These are phyloP conservation scores for Picathartes gymnocephalus DNA, from an alignment of 2,113 vertebrate species.

Conservation along the genomic window DNA sequence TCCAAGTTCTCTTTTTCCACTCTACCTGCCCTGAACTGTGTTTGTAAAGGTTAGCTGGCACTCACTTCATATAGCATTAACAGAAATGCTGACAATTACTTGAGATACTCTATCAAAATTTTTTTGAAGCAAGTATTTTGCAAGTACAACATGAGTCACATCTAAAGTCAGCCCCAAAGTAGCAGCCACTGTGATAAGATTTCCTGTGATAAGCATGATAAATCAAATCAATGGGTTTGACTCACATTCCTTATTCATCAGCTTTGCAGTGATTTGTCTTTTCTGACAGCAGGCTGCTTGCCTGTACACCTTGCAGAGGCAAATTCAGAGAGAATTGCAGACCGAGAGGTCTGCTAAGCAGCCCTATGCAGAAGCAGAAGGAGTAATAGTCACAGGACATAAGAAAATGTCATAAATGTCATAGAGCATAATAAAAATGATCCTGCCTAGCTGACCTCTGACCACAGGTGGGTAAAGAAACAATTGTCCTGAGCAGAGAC, in stretches of 20 bases:
- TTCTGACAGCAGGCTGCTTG: background rate
- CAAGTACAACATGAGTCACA: slow-evolving; percentile 18
- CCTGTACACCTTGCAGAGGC: background rate
- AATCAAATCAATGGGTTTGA: background rate
- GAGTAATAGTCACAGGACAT: background rate
- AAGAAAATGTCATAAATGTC: background rate
- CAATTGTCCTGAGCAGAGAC: background rate
- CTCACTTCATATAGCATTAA: background rate
- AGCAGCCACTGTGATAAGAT: background rate
- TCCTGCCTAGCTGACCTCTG: background rate
- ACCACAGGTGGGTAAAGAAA: background rate
- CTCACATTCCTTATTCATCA: background rate
- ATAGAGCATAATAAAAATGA: background rate
- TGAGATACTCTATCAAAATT: slow-evolving; percentile 13
- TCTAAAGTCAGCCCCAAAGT: slow-evolving; percentile 6
- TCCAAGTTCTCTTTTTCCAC: slow-evolving; percentile 4
- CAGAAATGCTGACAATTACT: background rate
- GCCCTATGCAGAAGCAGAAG: background rate
- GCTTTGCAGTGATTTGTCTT: background rate
- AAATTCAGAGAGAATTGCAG: background rate
- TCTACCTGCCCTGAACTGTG: background rate
- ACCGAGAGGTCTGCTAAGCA: background rate
- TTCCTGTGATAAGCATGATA: slow-evolving; percentile 7
- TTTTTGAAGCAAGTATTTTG: slow-evolving; percentile 35
- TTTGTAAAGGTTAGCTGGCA: slow-evolving; percentile 17